Conservation (phyloP, 2,888 invertebrate genomes). For the Eurois occulta region DNA sequence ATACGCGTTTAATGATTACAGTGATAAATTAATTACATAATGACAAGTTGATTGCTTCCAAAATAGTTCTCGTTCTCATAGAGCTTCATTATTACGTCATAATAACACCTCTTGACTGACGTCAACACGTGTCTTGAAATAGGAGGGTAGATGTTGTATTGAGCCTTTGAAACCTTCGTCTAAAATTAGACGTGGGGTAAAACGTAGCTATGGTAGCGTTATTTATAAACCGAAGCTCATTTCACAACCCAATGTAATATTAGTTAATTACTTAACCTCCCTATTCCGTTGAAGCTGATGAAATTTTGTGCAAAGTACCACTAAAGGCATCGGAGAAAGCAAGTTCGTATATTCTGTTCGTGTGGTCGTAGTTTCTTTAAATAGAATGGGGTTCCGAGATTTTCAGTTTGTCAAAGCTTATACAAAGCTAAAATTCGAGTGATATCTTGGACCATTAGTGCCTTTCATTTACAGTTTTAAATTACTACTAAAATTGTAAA, state of each 20-base stretch:
- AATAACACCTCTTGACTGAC: constrained; percentile 40
- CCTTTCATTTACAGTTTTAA: constrained; percentile 18
- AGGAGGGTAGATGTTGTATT: constrained; percentile 29
- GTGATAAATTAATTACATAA: constrained; percentile 58
- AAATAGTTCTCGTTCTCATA: constrained; percentile 38
- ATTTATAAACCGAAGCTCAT: constrained; percentile 14
- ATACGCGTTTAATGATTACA: constrained; percentile 52
- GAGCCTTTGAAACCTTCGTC: constrained; percentile 23
- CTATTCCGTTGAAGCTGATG: constrained; percentile 36
- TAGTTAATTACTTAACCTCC: constrained; percentile 9
- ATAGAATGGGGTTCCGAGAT: constrained; percentile 40
- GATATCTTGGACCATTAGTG: constrained; percentile 17
- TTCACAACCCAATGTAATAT: constrained; percentile 33
- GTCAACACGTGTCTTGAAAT: constrained; percentile 46
- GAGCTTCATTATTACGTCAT: constrained; percentile 59
- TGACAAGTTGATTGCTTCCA: constrained; percentile 53
- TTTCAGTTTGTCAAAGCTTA: constrained; percentile 51
- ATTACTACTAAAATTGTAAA: not conserved
- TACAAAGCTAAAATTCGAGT: constrained; percentile 38
- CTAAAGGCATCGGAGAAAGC: constrained; percentile 29
- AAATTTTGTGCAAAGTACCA: constrained; percentile 43
- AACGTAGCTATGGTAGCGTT: not conserved
- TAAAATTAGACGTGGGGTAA: constrained; percentile 24
- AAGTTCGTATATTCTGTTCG: constrained; percentile 12
- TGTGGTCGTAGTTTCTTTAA: constrained; percentile 37